phyloP scores from a whole-genome alignment of 2,797 vertebrate genomes.

The Syndactyla subalaris region DNA sequence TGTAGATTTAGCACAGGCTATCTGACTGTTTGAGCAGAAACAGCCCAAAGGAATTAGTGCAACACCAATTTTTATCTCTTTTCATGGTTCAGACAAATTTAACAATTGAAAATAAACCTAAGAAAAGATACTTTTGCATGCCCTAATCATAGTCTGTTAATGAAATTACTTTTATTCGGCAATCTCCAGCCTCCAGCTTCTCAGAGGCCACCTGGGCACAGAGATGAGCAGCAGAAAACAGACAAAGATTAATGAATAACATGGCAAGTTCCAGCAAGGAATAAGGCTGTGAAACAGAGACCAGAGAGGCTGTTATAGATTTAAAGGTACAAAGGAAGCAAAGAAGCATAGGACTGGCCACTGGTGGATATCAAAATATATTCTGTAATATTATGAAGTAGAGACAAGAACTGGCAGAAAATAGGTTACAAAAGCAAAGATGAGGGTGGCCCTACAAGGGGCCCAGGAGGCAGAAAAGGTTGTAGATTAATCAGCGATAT shows the following conservation, averaged over 20 bases:
- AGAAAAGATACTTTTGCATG: neutral
- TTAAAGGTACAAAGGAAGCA: neutral
- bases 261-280: neutral
- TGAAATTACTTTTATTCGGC: neutral
- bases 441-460: neutral
- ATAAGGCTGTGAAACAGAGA: neutral
- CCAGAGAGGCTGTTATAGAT: neutral
- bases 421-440: neutral
- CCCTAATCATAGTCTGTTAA: neutral
- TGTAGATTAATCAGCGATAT: neutral
- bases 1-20: neutral
- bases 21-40: neutral
- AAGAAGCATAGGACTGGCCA: neutral
- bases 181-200: neutral
- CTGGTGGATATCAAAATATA: neutral
- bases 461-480: neutral
- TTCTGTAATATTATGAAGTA: neutral
- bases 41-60: neutral
- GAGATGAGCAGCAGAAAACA: slow-evolving; percentile 1
- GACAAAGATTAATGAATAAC: neutral
- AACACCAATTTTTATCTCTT: neutral
- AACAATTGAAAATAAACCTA: neutral
- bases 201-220: neutral
- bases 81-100: neutral
- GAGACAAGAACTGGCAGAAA: neutral